Conservation (phyloP, 64 coral and sea anemone genomes). For the Astreopora myriophthalma region DNA sequence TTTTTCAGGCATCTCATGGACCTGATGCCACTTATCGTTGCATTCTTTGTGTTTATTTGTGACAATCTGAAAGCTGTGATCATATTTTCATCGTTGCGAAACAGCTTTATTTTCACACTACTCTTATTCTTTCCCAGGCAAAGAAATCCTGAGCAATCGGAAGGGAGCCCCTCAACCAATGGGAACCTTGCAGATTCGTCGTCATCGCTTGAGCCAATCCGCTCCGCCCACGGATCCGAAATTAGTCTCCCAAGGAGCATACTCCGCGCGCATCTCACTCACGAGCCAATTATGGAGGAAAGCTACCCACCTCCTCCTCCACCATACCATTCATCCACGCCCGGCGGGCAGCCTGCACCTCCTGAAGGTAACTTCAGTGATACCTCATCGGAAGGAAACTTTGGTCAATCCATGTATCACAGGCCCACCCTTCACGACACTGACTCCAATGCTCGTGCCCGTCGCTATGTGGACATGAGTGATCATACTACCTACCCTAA, state of each 20-base stretch:
- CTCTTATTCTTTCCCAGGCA: constrained; percentile 6
- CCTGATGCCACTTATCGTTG: too few species aligned
- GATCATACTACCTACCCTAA: constrained; percentile 31
- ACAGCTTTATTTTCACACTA: background rate
- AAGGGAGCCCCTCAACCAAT: constrained; percentile 81
- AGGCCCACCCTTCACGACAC: constrained; percentile 76
- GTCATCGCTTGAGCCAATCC: constrained; percentile 82
- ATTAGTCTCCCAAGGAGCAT: constrained; percentile 89
- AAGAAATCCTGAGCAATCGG: constrained; percentile 28
- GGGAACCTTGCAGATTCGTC: constrained; percentile 90
- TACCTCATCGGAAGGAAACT: constrained; percentile 83
- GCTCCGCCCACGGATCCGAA: constrained; percentile 79
- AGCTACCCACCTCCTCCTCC: constrained; percentile 72
- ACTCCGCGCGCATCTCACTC: constrained; percentile 59
- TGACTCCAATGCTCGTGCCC: constrained; percentile 52
- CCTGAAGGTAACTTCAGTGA: constrained; percentile 83
- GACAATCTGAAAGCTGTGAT: too few species aligned
- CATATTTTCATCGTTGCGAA: background rate
- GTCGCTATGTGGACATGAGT: constrained; percentile 8
- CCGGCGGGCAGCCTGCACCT: constrained; percentile 61
- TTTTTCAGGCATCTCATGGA: too few species aligned
- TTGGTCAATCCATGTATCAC: constrained; percentile 68
- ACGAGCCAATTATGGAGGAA: constrained; percentile 82
- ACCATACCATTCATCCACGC: constrained; percentile 43
- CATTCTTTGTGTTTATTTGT: too few species aligned